Conservation (phyloP, 2,888 invertebrate species). For the Callyntrura sp. region DNA sequence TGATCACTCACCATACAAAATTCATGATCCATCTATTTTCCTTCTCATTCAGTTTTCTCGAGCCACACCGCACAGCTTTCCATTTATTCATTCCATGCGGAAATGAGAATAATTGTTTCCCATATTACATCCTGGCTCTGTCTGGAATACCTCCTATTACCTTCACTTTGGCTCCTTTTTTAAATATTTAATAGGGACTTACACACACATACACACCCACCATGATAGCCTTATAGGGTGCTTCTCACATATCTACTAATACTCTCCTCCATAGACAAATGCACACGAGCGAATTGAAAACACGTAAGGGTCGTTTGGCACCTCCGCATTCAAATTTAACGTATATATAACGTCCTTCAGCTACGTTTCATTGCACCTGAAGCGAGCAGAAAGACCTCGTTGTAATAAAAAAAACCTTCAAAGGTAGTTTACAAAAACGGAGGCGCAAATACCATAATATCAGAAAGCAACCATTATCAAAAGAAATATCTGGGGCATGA, state of each 20-base stretch:
- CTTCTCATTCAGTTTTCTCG: neutral
- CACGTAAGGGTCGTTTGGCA: constrained; percentile 48
- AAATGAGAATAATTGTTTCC: constrained; percentile 44
- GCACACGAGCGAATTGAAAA: constrained; percentile 16
- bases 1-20: constrained; percentile 36
- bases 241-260: too few relatives aligned
- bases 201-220: neutral
- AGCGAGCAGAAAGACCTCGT: constrained; percentile 8
- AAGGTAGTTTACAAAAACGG: constrained; percentile 41
- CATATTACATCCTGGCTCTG: neutral
- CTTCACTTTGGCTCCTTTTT: neutral
- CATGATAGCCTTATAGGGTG: neutral
- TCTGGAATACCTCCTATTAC: neutral
- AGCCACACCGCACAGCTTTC: neutral
- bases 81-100: constrained; percentile 30
- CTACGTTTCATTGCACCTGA: constrained; percentile 58
- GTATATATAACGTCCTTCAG: constrained; percentile 43
- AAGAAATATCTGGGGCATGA: constrained; percentile 38
- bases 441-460: constrained; percentile 33
- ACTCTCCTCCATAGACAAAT: neutral
- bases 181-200: constrained; percentile 37
- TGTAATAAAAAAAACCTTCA: constrained; percentile 12
- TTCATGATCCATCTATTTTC: constrained; percentile 33
- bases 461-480: constrained; percentile 16
- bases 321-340: constrained; percentile 56